Evolutionary conservation across 2,888 invertebrate genomes (phyloP), one percentile per base, ranked within the genome.

Genomic region (Rosalia funebris): DNA sequence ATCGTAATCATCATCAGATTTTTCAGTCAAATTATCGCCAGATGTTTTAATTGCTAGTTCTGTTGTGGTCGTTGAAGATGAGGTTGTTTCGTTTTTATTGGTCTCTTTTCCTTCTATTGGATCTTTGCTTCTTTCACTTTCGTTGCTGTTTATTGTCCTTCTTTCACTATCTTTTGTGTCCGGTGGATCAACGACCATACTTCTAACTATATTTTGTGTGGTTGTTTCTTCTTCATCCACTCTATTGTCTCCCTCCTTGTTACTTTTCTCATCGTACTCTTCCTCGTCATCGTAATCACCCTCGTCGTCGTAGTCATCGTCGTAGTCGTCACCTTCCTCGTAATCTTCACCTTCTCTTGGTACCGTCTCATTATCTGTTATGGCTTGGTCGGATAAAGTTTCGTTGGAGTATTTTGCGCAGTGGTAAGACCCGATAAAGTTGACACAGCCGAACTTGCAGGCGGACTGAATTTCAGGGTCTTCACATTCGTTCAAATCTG

Each of bases 401-500:
- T 47, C 58, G 0, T 60, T 46, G 1, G 16, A 46, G 39, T 50
- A 7, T 36, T 63, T 32, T 15, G 37, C 12, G 66, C 87, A 87
- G 36, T 77, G 77, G 77, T 86, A 90, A 0, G 88, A 86, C 14
- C 91, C 90, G 2, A 83, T 83, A 0, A 84, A 85, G 76, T 91
- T 91, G 63, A 86, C 81, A 77, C 91, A 91, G 20, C 83, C 84
- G 66, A 79, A 75, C 1, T 77, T 74, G 63, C 89, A 83, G 62
- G 76, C 62, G 34, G 74, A 62, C 1, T 75, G 70, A n/a, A 83
- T 69, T 48, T 81, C 77, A 0, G 78, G 72, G 55, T 75, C 79
- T 15, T 84, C 82, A 72, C 91, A 91, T 78, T 91, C 91, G 73
- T 91, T 85, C 25, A 90, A 83, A 79, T 89, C 88, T 87, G 71